Evolutionary conservation across 2,888 invertebrate species (phyloP), one percentile per base, ranked within the genome.

Genomic region (Agrochola litura): DNA sequence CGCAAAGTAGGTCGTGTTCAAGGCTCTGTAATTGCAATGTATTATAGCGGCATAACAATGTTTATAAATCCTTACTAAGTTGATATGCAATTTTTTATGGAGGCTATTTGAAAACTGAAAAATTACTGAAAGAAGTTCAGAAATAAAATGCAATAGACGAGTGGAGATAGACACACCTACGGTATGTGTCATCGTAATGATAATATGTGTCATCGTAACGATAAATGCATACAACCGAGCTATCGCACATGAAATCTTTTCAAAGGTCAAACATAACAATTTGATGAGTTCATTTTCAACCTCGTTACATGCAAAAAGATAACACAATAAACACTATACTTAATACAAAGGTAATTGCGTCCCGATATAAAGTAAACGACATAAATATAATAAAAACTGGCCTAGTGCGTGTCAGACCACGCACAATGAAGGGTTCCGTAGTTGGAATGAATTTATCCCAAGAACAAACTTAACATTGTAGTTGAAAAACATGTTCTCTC

Each of bases 1-100:
- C 75, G 67, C 43, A 58, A 86, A 79, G 84, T 89, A 87, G 89
- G 89, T 77, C 84, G 88, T 72, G 78, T 81, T 54, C 86, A 89
- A 89, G 88, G 89, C 52, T 84, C 41, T 64, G 56, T 87, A 84
- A 89, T 83, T 84, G 83, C 79, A 83, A 49, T 61, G 37, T 61
- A 56, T 71, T 66, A 72, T n/a, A 77, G 69, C 63, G 14, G 56
- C 12, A 73, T 77, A 76, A 73, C 78, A 76, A 69, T 64, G 61
- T 69, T 73, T 75, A 78, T 78, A 77, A 74, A 73, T 68, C 46
- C 73, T 56, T 76, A 37, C 12, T 61, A 69, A 56, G 43, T 30
- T n/a, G 12, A 19, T 49, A 54, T n/a, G 9, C 14, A 4, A 14
- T 41, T 56, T 37, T 63, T 63, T 49, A 49, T 43, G 0, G 9